Base-by-base conservation (phyloP, 2,113 vertebrate species). In the Leptobrachium ailaonicum region DNA sequence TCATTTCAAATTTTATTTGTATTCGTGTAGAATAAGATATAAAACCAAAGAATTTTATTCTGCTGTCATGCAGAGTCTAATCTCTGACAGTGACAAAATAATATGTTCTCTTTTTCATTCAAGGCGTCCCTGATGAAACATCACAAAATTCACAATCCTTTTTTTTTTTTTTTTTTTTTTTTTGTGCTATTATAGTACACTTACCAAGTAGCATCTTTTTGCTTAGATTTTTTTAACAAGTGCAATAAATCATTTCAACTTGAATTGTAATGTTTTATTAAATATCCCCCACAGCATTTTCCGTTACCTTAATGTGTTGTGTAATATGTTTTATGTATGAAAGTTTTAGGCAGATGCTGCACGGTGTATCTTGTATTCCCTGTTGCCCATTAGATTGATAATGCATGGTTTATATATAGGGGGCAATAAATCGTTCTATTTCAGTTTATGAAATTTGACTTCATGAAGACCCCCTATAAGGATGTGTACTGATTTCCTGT, bases 61-160 rank as follows among this genome's bases (percentile, higher is more conserved):
- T 75, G 84, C 82, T 91, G 87, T 91, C 89, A 85, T 66, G 50
- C 70, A 8, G 71, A 56, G 63, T 62, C 76, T 78, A 50, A 78
- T 90, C 87, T 83, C 84, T 50, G 82, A 88, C 88, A 89, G 54
- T 91, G 89, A 91, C 88, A 91, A 84, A 74, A 82, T 91, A 88
- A 89, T 86, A 75, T 85, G 85, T 86, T 90, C 85, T 87, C 82
- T 89, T 90, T 88, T 89, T 86, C 88, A 87, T 88, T 88, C 84
- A 84, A 87, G 89, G 85, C 85, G 87, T 82, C 87, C 84, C 88
- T 82, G 84, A 85, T 89, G 89, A 85, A 76, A 45, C 78, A 87
- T 76, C 69, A 80, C 86, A 85, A 84, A 88, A 60, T 14, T 50
- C 14, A 71, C 44, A 50, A 42, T 47, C 14, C n/a, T n/a, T 32